These are phyloP conservation scores for Drosophila albomicans DNA, from an alignment of 1,140 invertebrate genomes.

Conservation along the genomic window DNA sequence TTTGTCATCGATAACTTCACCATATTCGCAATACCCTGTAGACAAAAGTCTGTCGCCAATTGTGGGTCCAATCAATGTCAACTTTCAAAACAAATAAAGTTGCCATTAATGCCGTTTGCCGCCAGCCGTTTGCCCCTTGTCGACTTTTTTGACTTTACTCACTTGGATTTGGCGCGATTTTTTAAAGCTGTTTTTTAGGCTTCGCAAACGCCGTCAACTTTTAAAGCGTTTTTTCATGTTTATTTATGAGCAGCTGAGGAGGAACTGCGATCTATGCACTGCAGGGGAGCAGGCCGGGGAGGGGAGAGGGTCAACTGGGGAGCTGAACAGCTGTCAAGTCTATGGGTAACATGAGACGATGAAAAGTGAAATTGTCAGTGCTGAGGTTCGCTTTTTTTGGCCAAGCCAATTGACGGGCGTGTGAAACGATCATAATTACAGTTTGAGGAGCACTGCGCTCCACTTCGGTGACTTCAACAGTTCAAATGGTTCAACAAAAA, in stretches of 20 bases:
- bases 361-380: slow-evolving; percentile 76
- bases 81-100: slow-evolving; percentile 83
- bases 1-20: background rate
- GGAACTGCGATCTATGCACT: slow-evolving; percentile 1
- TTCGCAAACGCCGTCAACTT: slow-evolving; percentile 43
- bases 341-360: slow-evolving; percentile 64
- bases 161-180: slow-evolving; percentile 67
- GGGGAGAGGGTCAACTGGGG: background rate
- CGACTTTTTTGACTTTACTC: slow-evolving; percentile 40
- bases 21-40: slow-evolving; percentile 39
- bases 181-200: slow-evolving; percentile 72
- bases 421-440: slow-evolving; percentile 58
- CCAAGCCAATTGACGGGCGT: slow-evolving; percentile 48
- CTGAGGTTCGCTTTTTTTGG: slow-evolving; percentile 7
- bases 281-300: background rate
- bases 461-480: slow-evolving; percentile 5
- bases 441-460: slow-evolving; percentile 53
- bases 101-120: slow-evolving; percentile 71
- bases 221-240: slow-evolving; percentile 77
- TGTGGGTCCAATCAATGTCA: slow-evolving; percentile 81
- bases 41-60: slow-evolving; percentile 57
- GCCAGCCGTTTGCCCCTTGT: slow-evolving; percentile 9
- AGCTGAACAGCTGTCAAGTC: slow-evolving; percentile 62
- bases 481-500: slow-evolving; percentile 42
- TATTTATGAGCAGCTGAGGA: slow-evolving; percentile 72